Evolutionary conservation across 2,888 invertebrate species (phyloP).

Genomic region (Antheraea assamensis): DNA sequence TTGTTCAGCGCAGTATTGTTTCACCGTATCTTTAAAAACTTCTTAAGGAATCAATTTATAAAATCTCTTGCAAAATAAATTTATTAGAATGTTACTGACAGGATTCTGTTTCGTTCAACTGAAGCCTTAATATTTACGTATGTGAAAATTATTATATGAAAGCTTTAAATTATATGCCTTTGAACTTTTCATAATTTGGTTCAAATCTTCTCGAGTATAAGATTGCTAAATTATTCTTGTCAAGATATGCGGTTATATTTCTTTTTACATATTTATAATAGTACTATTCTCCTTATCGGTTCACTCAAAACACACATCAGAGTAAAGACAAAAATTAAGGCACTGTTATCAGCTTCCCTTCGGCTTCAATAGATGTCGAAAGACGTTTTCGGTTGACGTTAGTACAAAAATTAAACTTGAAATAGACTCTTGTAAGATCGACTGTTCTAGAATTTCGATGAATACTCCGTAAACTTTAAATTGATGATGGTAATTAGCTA

Average conservation of each 20-base stretch:
- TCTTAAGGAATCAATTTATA: not conserved
- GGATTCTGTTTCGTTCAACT: constrained; percentile 12
- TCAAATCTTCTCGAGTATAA: not conserved
- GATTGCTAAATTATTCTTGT: not conserved
- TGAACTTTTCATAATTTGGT: not conserved
- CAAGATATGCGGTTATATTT: not conserved
- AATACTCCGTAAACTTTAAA: too few relatives aligned
- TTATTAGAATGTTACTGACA: not conserved
- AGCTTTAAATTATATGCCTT: not conserved
- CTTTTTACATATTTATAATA: not conserved
- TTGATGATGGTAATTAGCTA: too few relatives aligned
- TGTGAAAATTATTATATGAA: not conserved
- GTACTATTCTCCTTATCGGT: not conserved
- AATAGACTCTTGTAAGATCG: too few relatives aligned
- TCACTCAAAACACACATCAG: not conserved
- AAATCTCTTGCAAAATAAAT: not conserved
- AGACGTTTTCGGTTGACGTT: too few relatives aligned
- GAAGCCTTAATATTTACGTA: not conserved
- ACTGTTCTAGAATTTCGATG: too few relatives aligned
- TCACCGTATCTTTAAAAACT: not conserved
- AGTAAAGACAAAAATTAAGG: not conserved
- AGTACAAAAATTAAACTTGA: too few relatives aligned
- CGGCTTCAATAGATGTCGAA: too few relatives aligned
- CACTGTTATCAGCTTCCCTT: not conserved
- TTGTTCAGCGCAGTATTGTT: not conserved